Evolutionary conservation across 2,113 vertebrate genomes (phyloP).

Genomic region (Nematolebias whitei): DNA sequence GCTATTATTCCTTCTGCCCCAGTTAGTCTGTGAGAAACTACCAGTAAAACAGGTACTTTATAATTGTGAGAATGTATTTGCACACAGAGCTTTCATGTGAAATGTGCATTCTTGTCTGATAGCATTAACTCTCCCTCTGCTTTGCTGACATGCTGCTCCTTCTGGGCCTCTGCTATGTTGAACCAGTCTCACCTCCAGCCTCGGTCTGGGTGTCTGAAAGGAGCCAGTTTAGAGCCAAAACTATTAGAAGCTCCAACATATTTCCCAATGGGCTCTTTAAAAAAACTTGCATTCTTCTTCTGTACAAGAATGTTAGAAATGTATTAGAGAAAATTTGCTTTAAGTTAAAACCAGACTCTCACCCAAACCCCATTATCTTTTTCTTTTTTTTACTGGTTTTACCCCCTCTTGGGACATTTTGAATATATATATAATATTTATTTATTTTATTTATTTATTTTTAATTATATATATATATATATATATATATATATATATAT

Average conservation of each 20-base stretch:
- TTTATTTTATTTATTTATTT: too few species aligned
- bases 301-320: conserved; percentile 63
- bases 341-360: conserved; percentile 39
- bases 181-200: conserved; percentile 36
- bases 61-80: not conserved
- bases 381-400: conserved; percentile 23
- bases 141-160: conserved; percentile 19
- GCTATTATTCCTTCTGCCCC: conserved; percentile 12
- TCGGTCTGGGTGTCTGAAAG: conserved; percentile 51
- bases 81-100: not conserved
- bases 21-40: not conserved
- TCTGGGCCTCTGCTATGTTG: conserved; percentile 21
- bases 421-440: too few species aligned
- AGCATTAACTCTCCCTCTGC: not conserved
- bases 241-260: conserved; percentile 56
- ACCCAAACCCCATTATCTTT: conserved; percentile 47
- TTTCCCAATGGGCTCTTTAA: conserved; percentile 47
- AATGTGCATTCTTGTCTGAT: not conserved
- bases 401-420: conserved; percentile 18
- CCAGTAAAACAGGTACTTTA: conserved; percentile 1
- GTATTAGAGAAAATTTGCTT: conserved; percentile 41
- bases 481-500: too few species aligned
- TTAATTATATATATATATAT: too few species aligned
- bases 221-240: conserved; percentile 55
- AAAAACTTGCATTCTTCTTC: conserved; percentile 18